Base-by-base conservation (phyloP, 2,888 invertebrate species). In the Tetranychus piercei region DNA sequence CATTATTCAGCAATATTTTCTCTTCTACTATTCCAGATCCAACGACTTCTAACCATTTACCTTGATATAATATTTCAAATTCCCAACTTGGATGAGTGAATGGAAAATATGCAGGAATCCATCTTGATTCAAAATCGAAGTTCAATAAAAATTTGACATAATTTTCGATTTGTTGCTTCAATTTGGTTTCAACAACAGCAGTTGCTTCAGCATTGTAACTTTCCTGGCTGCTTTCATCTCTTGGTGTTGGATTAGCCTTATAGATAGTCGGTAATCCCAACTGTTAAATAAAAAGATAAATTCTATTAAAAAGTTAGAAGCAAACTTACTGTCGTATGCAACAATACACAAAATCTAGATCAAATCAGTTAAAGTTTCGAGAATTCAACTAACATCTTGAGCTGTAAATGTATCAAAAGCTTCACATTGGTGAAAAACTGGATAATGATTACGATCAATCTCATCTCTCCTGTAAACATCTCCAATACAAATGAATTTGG, bases 61-160 rank as follows among this genome's bases (percentile, higher is more conserved):
- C 88, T 77, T 81, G 79, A 80, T 88, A 87, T 79, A 85, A 87
- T 67, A 97, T 88, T 85, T 99, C 97, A 76, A 99, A 83, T 82
- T 99, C 99, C 92, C 93, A 99, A 0, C 96, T 97, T 0, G 99
- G 99, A 83, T 96, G 94, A 0, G 99, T 99, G 81, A 99, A 99
- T 0, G 99, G 99, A 80, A 99, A 99, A 81, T 90, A 91, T 4
- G 91, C 88, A 75, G 92, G 90, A 0, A 92, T 89, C 94, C 94
- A 95, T 81, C 88, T 85, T 75, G 81, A 84, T 80, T 86, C 82
- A 15, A 84, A 80, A 78, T 84, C 85, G 84, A 90, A 86, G 15
- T 94, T 94, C 84, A 96, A 95, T 67, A 97, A 83, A 75, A 85
- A 82, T 79, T 87, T 85, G 0, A 90, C 89, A 76, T 96, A 82